Base-by-base conservation (phyloP, 2,888 invertebrate species). In the Caenorhabditis sp. region DNA sequence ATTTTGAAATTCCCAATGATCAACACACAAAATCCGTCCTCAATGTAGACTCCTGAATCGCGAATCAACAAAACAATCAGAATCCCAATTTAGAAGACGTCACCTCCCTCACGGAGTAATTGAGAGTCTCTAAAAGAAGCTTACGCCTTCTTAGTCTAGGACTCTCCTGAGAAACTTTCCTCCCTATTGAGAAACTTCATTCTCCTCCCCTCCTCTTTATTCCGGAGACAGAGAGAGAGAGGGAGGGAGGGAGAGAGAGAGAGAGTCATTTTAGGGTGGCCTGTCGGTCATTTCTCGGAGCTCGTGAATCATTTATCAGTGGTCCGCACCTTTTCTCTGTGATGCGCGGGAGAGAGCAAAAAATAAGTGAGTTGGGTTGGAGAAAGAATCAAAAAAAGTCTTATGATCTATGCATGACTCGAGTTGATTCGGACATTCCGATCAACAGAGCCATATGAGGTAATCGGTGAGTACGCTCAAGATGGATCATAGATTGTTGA, bases 251-350 rank as follows among this genome's bases (percentile, higher is more conserved):
- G n/a, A 41, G 7, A n/a, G 19, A 28, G 41, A 63, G 26, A 47
- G 44, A 63, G 44, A 63, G 63, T 63, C 63, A 63, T 63, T 63
- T n/a, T 44, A 63, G 63, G 63, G 63, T 63, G 63, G 63, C 24
- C n/a, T n/a, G 63, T 44, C 26, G 38, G 61, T 61, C 61, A 61
- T 47, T 63, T 63, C 63, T 44, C 8, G 28, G 63, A 63, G 47
- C 44, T 22, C 41, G 24, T 63, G n/a, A 63, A 63, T 26, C 24
- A 63, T 63, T 63, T 28, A 63, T 63, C 24, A 54, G 47, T 4
- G 47, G 47, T 47, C 47, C 47, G 38, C 38, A 38, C 49, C 49
- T n/a, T n/a, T n/a, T n/a, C n/a, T 49, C 26, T 26, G 22, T 26
- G 26, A 24, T n/a, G 49, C 6, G 2, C 1, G 22, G 24, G 26